Base-by-base conservation (phyloP, 2,888 invertebrate genomes). In the Actias luna region DNA sequence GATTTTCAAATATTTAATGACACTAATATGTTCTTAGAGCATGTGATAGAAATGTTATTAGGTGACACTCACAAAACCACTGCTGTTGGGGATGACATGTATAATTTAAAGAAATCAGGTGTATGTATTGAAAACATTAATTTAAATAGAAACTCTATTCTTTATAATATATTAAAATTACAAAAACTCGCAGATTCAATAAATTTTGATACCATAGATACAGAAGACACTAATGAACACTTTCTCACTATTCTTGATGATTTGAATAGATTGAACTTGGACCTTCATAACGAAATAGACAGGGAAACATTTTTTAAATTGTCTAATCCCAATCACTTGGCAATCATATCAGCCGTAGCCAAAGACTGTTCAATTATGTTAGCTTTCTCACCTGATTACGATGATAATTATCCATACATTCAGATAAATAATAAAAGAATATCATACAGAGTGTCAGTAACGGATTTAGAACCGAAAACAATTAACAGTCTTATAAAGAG, bases 321-420 rank as follows among this genome's bases (percentile, higher is more conserved):
- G 1, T 50, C 74, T 7, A 68, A 82, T 35, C 71, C 80, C 0
- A 60, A 76, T 33, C 72, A 85, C 59, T 68, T 84, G 61, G 83
- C 85, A 1, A 82, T 95, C 62, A 87, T 95, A 70, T 94, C 95
- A 16, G 94, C 95, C 33, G 93, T 95, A 5, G 94, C 94, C 25
- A 95, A 94, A 79, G 96, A 96, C 76, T 95, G 95, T 74, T 96
- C 95, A 0, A 92, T 95, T 31, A 95, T 95, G 94, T 90, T 95
- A 60, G 92, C 94, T 60, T 92, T 95, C 67, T 71, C 84, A 62
- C 63, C 74, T 64, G 66, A 76, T 42, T 68, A 61, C 60, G 66
- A 75, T 61, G 73, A 79, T 64, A 70, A 74, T n/a, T 68, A 67
- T 31, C 76, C 81, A n/a, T 77, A 63, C 60, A 72, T 87, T 33